Conservation (phyloP, 2,113 vertebrate genomes). For the Fukomys damarensis region DNA sequence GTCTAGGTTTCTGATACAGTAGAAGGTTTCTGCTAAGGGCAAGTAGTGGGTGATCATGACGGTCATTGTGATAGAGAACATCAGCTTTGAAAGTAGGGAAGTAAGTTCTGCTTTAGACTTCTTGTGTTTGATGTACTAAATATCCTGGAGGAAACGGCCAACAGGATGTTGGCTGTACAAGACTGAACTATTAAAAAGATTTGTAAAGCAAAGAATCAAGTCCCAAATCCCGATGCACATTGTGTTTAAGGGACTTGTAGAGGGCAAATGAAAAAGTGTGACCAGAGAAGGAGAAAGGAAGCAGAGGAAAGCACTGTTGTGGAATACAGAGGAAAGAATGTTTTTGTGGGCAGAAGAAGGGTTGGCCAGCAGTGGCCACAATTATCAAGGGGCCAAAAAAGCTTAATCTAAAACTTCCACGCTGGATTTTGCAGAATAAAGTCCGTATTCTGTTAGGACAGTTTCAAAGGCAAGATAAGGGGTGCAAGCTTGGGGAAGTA, state of each 20-base stretch:
- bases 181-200: slow-evolving; percentile 34
- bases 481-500: slow-evolving; percentile 12
- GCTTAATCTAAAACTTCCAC: background rate
- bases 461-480: slow-evolving; percentile 26
- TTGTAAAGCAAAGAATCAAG: background rate
- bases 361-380: background rate
- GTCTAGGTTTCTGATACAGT: background rate
- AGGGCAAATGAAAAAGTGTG: background rate
- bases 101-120: slow-evolving; percentile 52
- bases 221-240: background rate
- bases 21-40: background rate
- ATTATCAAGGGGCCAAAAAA: background rate
- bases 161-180: background rate
- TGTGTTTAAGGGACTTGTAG: background rate
- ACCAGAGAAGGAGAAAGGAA: background rate
- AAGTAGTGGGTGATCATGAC: background rate
- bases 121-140: background rate
- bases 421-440: slow-evolving; percentile 37
- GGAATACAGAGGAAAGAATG: background rate
- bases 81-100: background rate
- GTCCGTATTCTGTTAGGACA: background rate
- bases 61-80: background rate
- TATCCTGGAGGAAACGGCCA: background rate
- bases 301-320: background rate
- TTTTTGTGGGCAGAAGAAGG: background rate